Base-by-base conservation (phyloP, 2,113 vertebrate genomes). In the Myocastor coypus region DNA sequence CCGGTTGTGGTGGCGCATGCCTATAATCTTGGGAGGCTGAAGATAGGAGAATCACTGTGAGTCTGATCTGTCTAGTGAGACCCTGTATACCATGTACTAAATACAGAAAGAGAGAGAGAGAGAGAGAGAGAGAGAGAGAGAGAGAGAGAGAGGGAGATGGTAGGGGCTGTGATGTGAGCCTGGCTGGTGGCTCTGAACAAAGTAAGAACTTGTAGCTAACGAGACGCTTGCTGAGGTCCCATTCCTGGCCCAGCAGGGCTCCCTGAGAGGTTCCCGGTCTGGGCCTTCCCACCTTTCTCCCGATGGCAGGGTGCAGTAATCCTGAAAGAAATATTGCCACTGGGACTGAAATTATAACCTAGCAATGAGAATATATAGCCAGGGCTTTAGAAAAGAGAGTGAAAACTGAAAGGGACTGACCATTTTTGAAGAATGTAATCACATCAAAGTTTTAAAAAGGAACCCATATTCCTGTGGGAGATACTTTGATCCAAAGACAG, bases 351-450 rank as follows among this genome's bases (percentile, higher is more conserved):
- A 82, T 63, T 91, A 42, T 63, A 87, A 71, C 1, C 61, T 92
- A 83, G 11, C 19, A 30, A 46, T 90, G 34, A 66, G n/a, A 59
- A 80, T n/a, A 37, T 75, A 83, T 52, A 85, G 32, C 71, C 12
- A 64, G 4, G 19, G 13, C 13, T 92, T 83, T 92, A 37, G n/a
- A 78, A 78, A 89, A 69, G 10, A 1, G 5, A 4, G 17, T 64
- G 52, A 19, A 13, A 89, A 94, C 66, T 66, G 77, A 92, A 84
- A 89, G 40, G 30, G 84, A 26, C 26, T 80, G 71, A 73, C 37
- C 14, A 66, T 28, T 83, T 96, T 63, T 77, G 14, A 82, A 80
- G 22, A 86, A 57, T 80, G 20, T 66, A 94, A 83, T 83, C 78
- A 22, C 28, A 63, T 9, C 6, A 40, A 77, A 89, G 10, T 95